Conservation (phyloP, 2,888 invertebrate species). For the Synanthedon tipuliformis region DNA sequence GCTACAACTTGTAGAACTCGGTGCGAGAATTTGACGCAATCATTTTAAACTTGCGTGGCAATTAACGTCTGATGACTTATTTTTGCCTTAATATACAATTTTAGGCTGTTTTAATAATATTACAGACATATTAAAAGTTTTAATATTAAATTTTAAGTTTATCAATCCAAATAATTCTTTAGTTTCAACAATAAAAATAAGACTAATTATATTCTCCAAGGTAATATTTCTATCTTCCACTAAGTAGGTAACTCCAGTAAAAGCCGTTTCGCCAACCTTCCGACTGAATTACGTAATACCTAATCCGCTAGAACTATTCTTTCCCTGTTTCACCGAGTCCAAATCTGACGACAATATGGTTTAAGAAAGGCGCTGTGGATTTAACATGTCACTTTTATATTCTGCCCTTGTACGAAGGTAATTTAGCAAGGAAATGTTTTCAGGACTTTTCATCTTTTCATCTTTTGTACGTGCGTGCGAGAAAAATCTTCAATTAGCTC, state of each 20-base stretch:
- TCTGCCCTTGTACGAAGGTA: neutral
- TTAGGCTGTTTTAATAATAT: no score
- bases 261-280: neutral
- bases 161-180: no score
- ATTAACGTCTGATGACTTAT: neutral
- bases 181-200: no score
- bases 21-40: conserved; percentile 15
- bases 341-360: conserved; percentile 7
- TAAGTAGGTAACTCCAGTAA: neutral
- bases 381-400: conserved; percentile 3
- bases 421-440: neutral
- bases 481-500: neutral
- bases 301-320: conserved; percentile 2
- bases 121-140: no score
- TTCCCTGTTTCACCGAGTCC: conserved; percentile 1
- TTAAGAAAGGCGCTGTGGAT: conserved; percentile 4
- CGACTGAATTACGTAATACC: neutral
- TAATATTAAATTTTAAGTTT: no score
- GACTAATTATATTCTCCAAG: no score
- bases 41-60: conserved; percentile 12
- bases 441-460: neutral
- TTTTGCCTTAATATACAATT: neutral
- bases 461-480: neutral
- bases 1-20: conserved; percentile 27
- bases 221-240: no score